Conservation (phyloP, 2,113 vertebrate genomes). For the Calidris pugnax region DNA sequence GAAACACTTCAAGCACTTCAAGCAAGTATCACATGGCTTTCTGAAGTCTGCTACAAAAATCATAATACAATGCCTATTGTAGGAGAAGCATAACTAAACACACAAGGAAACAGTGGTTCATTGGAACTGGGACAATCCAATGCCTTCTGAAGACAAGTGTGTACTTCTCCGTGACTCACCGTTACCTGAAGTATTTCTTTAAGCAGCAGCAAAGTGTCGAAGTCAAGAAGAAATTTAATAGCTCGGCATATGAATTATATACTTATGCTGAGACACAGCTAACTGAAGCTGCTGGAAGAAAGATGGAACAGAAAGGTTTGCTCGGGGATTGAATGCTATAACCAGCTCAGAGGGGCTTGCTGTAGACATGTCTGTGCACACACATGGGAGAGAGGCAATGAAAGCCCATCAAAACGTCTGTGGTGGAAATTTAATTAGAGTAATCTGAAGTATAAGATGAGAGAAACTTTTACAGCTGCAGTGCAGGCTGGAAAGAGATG, state of each 20-base stretch:
- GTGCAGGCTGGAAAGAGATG: not conserved
- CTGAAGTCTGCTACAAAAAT: constrained; percentile 1
- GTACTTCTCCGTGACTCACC: not conserved
- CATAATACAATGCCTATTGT: not conserved
- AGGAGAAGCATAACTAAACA: not conserved
- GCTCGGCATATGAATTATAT: not conserved
- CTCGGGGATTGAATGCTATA: not conserved
- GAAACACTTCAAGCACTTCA: not conserved
- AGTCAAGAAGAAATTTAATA: constrained; percentile 21
- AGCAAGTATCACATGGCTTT: not conserved
- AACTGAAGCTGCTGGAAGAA: not conserved
- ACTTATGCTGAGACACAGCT: not conserved
- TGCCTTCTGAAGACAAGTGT: not conserved
- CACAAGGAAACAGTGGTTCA: not conserved
- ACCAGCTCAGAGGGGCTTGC: not conserved
- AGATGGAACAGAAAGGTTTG: not conserved
- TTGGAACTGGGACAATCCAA: not conserved
- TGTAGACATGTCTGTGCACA: not conserved
- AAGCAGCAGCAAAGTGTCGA: not conserved
- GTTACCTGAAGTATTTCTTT: not conserved
- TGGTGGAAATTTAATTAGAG: not conserved
- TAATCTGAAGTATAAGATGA: not conserved
- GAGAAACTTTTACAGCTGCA: not conserved
- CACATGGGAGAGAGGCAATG: not conserved
- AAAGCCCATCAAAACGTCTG: not conserved